Evolutionary conservation across 2,888 invertebrate genomes (phyloP).

Genomic region (Ichneumoninae sp.): DNA sequence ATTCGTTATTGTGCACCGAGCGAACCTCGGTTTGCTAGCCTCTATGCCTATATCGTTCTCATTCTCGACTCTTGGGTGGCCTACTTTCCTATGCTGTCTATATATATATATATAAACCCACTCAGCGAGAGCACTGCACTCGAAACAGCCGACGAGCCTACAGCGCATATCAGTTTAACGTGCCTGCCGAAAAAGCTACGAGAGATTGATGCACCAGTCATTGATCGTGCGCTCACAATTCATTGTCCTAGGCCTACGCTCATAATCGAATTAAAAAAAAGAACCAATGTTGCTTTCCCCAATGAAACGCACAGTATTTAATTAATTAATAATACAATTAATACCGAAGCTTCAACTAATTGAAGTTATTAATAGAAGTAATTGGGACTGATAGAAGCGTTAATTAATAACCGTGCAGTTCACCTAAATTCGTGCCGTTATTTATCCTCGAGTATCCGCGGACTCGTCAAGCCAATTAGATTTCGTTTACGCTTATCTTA

Average conservation of each 20-base stretch:
- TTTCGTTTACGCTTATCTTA: neutral
- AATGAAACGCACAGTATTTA: neutral
- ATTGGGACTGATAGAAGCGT: neutral
- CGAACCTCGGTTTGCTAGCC: constrained; percentile 70
- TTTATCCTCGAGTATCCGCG: neutral
- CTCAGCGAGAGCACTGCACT: constrained; percentile 69
- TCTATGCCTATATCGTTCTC: constrained; percentile 47
- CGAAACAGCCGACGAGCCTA: constrained; percentile 30
- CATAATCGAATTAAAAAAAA: neutral
- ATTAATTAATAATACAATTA: neutral
- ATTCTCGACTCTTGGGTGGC: constrained; percentile 64
- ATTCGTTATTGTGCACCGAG: constrained; percentile 61
- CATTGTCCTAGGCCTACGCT: neutral
- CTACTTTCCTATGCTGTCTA: constrained; percentile 71
- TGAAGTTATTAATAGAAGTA: neutral
- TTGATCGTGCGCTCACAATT: neutral
- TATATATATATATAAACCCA: neutral
- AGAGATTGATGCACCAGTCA: neutral
- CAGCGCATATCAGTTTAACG: neutral
- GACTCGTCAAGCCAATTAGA: neutral
- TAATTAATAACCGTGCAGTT: neutral
- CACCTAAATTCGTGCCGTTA: neutral
- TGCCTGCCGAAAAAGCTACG: constrained; percentile 8
- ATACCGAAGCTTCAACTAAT: neutral
- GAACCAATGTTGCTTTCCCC: neutral